These are phyloP conservation scores for Camptogramma bilineatum DNA, from an alignment of 2,888 invertebrate genomes.

Conservation along the genomic window DNA sequence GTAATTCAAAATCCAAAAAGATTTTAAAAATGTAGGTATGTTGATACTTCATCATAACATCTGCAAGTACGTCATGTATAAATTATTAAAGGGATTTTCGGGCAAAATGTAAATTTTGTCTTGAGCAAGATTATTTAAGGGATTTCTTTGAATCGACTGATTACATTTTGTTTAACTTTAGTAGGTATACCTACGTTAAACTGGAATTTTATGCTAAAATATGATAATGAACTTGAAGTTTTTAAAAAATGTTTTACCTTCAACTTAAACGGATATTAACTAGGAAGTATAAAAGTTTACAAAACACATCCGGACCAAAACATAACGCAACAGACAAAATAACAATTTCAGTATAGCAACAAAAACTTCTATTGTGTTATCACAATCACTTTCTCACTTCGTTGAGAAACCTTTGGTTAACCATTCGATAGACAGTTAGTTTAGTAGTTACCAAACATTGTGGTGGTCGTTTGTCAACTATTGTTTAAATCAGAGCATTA, in stretches of 20 bases:
- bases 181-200: too few species aligned
- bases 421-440: constrained; percentile 36
- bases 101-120: too few species aligned
- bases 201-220: too few species aligned
- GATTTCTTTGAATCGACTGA: too few species aligned
- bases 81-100: too few species aligned
- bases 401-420: constrained; percentile 32
- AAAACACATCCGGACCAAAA: constrained; percentile 33
- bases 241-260: neutral
- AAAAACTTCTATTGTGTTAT: constrained; percentile 39
- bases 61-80: too few species aligned
- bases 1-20: too few species aligned
- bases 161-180: too few species aligned
- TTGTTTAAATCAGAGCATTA: neutral
- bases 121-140: too few species aligned
- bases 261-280: constrained; percentile 10
- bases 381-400: constrained; percentile 40
- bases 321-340: constrained; percentile 34
- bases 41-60: too few species aligned
- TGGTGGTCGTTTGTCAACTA: constrained; percentile 19
- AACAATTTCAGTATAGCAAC: constrained; percentile 28
- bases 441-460: constrained; percentile 29
- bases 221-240: too few species aligned
- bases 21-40: too few species aligned
- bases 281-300: constrained; percentile 22